Evolutionary conservation across 1,140 invertebrate species (phyloP).

Genomic region (Octopus bimaculoides): DNA sequence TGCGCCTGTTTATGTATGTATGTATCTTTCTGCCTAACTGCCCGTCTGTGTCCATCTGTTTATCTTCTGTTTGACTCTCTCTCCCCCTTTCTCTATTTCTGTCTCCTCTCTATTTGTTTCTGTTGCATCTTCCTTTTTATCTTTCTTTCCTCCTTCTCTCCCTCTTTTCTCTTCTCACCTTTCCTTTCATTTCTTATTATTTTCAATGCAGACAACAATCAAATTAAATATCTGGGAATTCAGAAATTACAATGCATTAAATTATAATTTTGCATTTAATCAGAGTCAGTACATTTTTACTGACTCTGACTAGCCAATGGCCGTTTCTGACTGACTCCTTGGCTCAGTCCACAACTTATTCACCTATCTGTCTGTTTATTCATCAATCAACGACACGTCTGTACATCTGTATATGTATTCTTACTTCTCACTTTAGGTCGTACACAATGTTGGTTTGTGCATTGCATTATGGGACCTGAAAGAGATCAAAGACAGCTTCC

Average conservation of each 20-base stretch:
- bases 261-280: neutral
- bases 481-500: constrained; percentile 81
- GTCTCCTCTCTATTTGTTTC: neutral
- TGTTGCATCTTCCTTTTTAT: neutral
- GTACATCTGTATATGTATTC: constrained; percentile 14
- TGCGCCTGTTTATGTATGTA: neutral
- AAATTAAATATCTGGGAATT: too few relatives aligned
- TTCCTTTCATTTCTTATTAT: neutral
- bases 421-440: constrained; percentile 68
- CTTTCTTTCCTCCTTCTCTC: neutral
- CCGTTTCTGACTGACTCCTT: neutral
- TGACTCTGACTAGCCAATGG: neutral
- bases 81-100: neutral
- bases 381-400: constrained; percentile 17
- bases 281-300: neutral
- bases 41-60: neutral
- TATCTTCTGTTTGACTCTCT: neutral
- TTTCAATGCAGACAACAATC: neutral
- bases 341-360: neutral
- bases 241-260: too few relatives aligned
- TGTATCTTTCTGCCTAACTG: neutral
- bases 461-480: constrained; percentile 88
- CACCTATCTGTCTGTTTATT: neutral
- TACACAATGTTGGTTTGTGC: constrained; percentile 88
- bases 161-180: neutral